A percentile compares a stretch with the other conserved stretches of the same genome.
Conservation (phyloP, 2,888 invertebrate species). For the Clivina fossor region DNA sequence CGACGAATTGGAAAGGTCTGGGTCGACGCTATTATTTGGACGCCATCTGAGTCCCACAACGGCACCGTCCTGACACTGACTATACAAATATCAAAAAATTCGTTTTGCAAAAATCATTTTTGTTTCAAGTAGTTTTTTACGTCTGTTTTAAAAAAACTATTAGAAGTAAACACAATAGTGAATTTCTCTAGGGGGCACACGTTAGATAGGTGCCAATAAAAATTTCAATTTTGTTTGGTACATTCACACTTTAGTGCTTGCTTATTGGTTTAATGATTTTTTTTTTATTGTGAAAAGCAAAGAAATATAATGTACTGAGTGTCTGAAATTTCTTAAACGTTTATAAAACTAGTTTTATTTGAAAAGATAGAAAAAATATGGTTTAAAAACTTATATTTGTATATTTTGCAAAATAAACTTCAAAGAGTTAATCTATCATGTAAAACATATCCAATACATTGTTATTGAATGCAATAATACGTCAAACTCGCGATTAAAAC, state of each 20-base stretch:
- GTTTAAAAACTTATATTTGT: no score
- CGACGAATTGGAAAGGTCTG: slow-evolving; percentile 30
- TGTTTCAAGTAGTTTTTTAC: slow-evolving; percentile 7
- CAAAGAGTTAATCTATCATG: no score
- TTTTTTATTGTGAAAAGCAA: not conserved
- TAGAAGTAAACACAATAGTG: not conserved
- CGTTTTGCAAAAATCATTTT: slow-evolving; percentile 2
- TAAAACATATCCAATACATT: no score
- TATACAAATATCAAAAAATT: slow-evolving; percentile 28
- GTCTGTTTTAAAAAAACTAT: not conserved
- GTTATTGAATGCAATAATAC: no score
- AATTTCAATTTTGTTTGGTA: slow-evolving; percentile 25
- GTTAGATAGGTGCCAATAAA: slow-evolving; percentile 19
- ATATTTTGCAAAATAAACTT: no score
- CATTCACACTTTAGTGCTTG: slow-evolving; percentile 27
- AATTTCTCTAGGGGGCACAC: slow-evolving; percentile 26
- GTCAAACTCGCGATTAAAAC: no score
- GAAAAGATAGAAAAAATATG: no score
- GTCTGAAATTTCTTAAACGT: no score
- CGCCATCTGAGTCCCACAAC: slow-evolving; percentile 49
- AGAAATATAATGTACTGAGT: no score
- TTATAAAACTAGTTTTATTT: no score
- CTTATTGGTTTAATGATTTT: not conserved
- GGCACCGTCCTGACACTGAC: slow-evolving; percentile 49
- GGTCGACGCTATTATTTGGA: slow-evolving; percentile 43